These are phyloP conservation scores for mouse (Mus musculus) DNA, from an alignment of 2,113 vertebrate genomes.

Conservation along the genomic window GRCm39 chr3:127739501-127740000, in stretches of 20 bases:
- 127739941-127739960: background rate
- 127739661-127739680: background rate
- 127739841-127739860: constrained; percentile 33
- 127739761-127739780: background rate
- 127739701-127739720: background rate
- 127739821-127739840: background rate
- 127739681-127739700: background rate
- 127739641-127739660: background rate
- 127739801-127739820: background rate
- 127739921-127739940: background rate
- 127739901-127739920: background rate
- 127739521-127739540: background rate
- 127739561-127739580: constrained; percentile 1
- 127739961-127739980: background rate
- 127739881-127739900: background rate
- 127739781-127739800: background rate
- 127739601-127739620: background rate
- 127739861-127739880: constrained; percentile 16
- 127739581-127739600: background rate
- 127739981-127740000: background rate
- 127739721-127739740: background rate
- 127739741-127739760: background rate
- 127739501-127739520: too few species aligned
- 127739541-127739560: background rate
- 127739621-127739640: background rate